phyloP scores from a whole-genome alignment of 2,888 invertebrate genomes.

The Dicycla oo region DNA sequence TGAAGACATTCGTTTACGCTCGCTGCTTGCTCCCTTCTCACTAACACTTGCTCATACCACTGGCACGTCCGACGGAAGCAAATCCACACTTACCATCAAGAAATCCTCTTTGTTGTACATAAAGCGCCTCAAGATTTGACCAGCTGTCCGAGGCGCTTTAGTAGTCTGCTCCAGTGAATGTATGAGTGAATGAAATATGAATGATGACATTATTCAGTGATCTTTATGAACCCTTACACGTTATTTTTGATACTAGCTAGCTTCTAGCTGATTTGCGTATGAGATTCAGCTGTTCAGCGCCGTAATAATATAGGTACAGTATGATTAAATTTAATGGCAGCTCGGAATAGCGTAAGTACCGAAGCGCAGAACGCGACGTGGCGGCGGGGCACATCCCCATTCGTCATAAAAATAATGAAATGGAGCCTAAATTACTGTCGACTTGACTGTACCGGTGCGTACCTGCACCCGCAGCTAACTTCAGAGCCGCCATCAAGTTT shows the following conservation, averaged over 20 bases:
- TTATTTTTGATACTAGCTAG: background rate
- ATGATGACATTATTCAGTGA: slow-evolving; percentile 19
- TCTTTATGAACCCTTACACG: background rate
- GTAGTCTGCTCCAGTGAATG: slow-evolving; percentile 53
- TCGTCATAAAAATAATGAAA: too few relatives aligned
- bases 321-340: too few relatives aligned
- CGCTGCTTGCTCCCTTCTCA: slow-evolving; percentile 7
- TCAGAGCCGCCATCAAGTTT: too few relatives aligned
- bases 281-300: background rate
- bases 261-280: background rate
- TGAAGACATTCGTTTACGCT: slow-evolving; percentile 10
- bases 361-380: too few relatives aligned
- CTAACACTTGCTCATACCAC: slow-evolving; percentile 23
- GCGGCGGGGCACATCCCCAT: too few relatives aligned
- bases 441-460: too few relatives aligned
- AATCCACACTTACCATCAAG: slow-evolving; percentile 49
- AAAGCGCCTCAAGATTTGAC: slow-evolving; percentile 50
- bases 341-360: too few relatives aligned
- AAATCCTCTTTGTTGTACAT: slow-evolving; percentile 49
- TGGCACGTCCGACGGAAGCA: slow-evolving; percentile 30
- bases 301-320: background rate
- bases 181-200: slow-evolving; percentile 48
- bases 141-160: slow-evolving; percentile 49
- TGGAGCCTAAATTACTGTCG: too few relatives aligned
- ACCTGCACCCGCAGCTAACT: too few relatives aligned